These are phyloP conservation scores for Bombus pascuorum DNA, from an alignment of 1,140 invertebrate genomes.

Conservation along the genomic window DNA sequence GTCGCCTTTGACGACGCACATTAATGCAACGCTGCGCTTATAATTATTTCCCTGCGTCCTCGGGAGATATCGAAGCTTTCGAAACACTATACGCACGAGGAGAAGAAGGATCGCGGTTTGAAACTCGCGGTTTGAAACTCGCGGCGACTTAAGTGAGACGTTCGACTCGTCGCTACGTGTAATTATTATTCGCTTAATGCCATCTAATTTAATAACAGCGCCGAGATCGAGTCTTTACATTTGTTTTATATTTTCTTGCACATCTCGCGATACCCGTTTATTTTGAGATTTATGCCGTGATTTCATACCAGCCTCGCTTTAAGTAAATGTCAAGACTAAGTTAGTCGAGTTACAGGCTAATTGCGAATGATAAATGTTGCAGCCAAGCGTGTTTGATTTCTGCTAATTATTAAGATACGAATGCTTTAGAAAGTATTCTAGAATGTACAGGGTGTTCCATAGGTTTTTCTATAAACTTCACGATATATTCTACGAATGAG, in stretches of 20 bases:
- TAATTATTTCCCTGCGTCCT: slow-evolving; percentile 18
- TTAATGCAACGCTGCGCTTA: slow-evolving; percentile 26
- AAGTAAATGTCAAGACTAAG: background rate
- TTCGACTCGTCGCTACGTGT: background rate
- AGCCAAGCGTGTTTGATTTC: background rate
- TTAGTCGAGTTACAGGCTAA: background rate
- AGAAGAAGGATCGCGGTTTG: background rate
- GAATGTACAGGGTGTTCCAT: background rate
- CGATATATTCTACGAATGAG: too few species aligned
- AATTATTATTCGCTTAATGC: slow-evolving; percentile 11
- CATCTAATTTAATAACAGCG: slow-evolving; percentile 21
- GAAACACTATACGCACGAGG: background rate
- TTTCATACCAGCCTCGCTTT: too few species aligned
- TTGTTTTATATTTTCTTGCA: background rate
- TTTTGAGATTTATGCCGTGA: background rate
- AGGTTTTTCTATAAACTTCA: background rate
- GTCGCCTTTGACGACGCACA: slow-evolving; percentile 29
- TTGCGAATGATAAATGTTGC: background rate
- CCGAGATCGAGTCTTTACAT: background rate
- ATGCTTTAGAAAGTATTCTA: too few species aligned
- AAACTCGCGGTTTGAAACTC: background rate
- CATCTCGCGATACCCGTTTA: background rate
- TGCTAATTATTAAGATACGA: background rate
- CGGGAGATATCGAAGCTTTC: slow-evolving; percentile 9
- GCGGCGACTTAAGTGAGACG: slow-evolving; percentile 1